Evolutionary conservation across 35 echinoderm and acorn worm species (phyloP).

Genomic region (Lytechinus variegatus): DNA sequence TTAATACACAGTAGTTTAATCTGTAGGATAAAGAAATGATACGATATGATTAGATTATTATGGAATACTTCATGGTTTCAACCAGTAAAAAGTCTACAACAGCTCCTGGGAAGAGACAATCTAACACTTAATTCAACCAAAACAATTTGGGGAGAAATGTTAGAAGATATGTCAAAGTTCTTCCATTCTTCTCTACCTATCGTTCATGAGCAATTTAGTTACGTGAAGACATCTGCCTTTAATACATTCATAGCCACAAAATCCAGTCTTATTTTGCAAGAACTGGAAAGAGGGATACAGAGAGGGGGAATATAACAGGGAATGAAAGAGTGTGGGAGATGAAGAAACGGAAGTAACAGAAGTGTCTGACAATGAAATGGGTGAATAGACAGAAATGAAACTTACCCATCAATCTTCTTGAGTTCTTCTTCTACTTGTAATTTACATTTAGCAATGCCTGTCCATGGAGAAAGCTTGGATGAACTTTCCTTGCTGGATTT

Average conservation of each 20-base stretch:
- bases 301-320: neutral
- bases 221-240: too few species aligned
- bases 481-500: constrained; percentile 89
- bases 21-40: constrained; percentile 52
- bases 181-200: too few species aligned
- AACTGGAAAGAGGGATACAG: neutral
- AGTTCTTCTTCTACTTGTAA: constrained; percentile 87
- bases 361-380: neutral
- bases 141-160: too few species aligned
- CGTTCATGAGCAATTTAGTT: too few species aligned
- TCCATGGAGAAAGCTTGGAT: constrained; percentile 88
- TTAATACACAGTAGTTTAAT: constrained; percentile 86
- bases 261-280: too few species aligned
- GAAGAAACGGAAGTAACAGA: neutral
- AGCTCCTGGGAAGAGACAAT: too few species aligned
- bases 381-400: neutral
- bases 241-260: too few species aligned
- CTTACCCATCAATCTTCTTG: constrained; percentile 84
- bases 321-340: neutral
- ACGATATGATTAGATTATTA: too few species aligned
- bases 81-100: too few species aligned
- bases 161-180: too few species aligned
- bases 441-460: constrained; percentile 92
- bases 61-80: too few species aligned
- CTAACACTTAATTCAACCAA: too few species aligned